Evolutionary conservation across 2,113 vertebrate genomes (phyloP), one percentile per base, ranked within the genome.

Genomic region (Lamprologus speciosus): DNA sequence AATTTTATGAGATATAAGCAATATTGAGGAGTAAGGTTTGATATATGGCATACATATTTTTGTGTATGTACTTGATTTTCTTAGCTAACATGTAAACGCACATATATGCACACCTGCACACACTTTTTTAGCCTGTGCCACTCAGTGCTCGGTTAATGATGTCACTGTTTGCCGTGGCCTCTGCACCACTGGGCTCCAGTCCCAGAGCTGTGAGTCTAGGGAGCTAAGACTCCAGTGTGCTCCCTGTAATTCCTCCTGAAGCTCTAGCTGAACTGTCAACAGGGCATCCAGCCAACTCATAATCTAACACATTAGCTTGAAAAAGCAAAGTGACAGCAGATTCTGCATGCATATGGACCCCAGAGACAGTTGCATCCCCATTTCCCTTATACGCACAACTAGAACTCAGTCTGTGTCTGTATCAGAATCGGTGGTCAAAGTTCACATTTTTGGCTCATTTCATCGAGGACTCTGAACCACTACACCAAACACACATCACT

Each of bases 291-390:
- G 97, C 97, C 97, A 98, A 96, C 93, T 96, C 96, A 97, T 97
- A 97, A 97, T 97, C 94, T 96, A 96, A 97, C 95, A 96, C 95
- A 91, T 97, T 97, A 96, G 92, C 96, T 96, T 96, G 91, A 96
- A 97, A 97, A 96, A 96, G 96, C 93, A 94, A 94, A 95, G 95
- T 88, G 95, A 92, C 94, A 91, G 85, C 63, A 13, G 5, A 65
- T 81, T 88, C 47, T 85, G 73, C 51, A 83, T 85, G 79, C 84
- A 79, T 50, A 11, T 85, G 84, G 58, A 83, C 79, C 57, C 80
- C 50, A 65, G 85, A 86, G 45, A 87, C n/a, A 11, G 83, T 68
- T 84, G 12, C 75, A 88, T 87, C 70, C 57, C 51, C 50, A 26
- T 83, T 82, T 28, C 51, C n/a, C n/a, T 84, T 75, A 65, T 88